Conservation (phyloP, 2,113 vertebrate genomes). For the Oxyura jamaicensis region DNA sequence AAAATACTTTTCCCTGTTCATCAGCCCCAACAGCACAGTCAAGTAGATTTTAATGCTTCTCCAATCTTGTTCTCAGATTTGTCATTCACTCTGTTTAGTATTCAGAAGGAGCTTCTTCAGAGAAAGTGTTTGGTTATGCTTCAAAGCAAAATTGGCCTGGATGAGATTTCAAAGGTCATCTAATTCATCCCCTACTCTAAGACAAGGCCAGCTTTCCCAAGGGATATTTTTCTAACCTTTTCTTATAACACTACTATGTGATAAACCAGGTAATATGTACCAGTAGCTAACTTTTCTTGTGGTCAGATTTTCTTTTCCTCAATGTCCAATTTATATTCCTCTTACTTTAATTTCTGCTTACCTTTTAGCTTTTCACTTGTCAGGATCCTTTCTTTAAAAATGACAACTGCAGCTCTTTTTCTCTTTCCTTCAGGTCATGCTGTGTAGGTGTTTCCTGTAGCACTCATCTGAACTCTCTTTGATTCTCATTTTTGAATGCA, state of each 20-base stretch:
- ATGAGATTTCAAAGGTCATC: background rate
- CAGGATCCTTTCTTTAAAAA: background rate
- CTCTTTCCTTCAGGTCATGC: background rate
- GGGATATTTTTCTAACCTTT: background rate
- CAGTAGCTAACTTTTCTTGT: background rate
- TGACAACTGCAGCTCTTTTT: background rate
- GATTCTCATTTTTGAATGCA: background rate
- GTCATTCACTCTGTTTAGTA: background rate
- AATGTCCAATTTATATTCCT: background rate
- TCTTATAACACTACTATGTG: background rate
- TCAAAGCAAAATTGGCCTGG: background rate
- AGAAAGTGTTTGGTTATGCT: background rate
- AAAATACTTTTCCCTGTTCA: background rate
- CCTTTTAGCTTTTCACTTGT: background rate
- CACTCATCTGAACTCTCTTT: background rate
- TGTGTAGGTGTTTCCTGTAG: background rate
- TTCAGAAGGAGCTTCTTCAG: background rate
- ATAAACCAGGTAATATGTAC: background rate
- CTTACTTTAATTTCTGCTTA: background rate
- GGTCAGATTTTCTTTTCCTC: background rate
- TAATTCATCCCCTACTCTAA: background rate
- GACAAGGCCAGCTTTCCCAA: background rate
- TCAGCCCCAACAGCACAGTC: background rate
- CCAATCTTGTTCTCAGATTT: background rate
- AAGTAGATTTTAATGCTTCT: background rate